Conservation (phyloP, 2,113 vertebrate species). For the Mustelus asterias region DNA sequence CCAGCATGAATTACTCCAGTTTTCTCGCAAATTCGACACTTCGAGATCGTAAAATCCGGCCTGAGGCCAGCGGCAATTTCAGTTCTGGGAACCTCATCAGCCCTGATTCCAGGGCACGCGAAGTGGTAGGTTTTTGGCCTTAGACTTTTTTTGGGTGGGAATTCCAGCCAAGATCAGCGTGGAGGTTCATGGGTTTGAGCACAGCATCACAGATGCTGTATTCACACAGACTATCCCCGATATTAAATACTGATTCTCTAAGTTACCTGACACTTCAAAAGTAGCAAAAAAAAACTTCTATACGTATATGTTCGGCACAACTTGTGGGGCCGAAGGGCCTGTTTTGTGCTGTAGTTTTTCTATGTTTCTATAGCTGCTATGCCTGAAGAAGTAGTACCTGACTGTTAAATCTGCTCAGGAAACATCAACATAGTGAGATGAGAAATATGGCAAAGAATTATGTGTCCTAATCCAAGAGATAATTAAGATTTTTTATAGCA, state of each 20-base stretch:
- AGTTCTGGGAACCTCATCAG: no score
- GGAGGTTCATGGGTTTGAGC: neutral
- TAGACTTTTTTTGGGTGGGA: no score
- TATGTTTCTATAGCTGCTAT: no score
- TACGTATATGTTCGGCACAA: no score
- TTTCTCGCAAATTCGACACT: no score
- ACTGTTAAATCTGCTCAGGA: neutral
- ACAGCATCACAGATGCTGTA: neutral
- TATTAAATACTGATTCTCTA: neutral
- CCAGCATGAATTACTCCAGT: no score
- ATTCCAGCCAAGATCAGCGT: neutral
- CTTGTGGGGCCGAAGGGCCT: no score
- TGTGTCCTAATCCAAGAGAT: neutral
- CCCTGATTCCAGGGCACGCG: no score
- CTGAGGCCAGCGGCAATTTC: no score
- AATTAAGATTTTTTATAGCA: neutral
- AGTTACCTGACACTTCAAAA: neutral
- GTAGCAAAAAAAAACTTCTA: neutral
- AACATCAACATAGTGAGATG: neutral
- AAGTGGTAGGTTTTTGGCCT: no score
- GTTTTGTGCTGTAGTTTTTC: no score
- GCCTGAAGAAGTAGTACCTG: neutral
- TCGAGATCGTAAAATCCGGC: no score
- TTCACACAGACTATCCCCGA: neutral
- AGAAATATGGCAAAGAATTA: neutral